Evolutionary conservation across 2,888 invertebrate species (phyloP).

Genomic region (Toxonevra muliebris): DNA sequence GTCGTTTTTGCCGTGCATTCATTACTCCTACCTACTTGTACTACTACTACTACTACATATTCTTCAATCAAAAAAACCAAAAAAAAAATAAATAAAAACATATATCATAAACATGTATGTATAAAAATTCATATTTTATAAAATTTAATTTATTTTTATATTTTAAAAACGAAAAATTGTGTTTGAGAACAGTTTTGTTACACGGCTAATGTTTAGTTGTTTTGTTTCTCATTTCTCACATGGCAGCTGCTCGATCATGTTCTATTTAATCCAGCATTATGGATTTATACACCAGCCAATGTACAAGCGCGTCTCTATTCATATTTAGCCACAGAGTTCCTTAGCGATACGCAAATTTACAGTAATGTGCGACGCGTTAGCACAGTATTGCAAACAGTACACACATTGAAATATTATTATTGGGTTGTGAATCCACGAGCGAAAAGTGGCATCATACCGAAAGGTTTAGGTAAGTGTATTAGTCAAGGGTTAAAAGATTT

Average conservation of each 20-base stretch:
- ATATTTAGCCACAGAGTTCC: slow-evolving; percentile 98
- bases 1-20: slow-evolving; percentile 37
- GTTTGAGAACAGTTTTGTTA: slow-evolving; percentile 67
- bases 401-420: slow-evolving; percentile 98
- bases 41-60: slow-evolving; percentile 13
- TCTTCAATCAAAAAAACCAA: slow-evolving; percentile 23
- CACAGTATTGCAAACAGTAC: slow-evolving; percentile 97
- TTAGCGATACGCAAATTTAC: slow-evolving; percentile 97
- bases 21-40: slow-evolving; percentile 7
- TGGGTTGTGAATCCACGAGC: slow-evolving; percentile 97
- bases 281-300: slow-evolving; percentile 97
- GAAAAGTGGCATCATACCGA: slow-evolving; percentile 94
- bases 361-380: slow-evolving; percentile 96
- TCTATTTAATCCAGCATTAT: slow-evolving; percentile 98
- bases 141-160: background rate
- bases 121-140: slow-evolving; percentile 38
- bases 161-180: slow-evolving; percentile 44
- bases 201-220: slow-evolving; percentile 70
- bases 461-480: slow-evolving; percentile 83
- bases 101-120: slow-evolving; percentile 52
- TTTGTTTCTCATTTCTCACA: slow-evolving; percentile 89
- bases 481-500: background rate
- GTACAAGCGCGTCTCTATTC: slow-evolving; percentile 96
- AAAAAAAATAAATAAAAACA: slow-evolving; percentile 9
- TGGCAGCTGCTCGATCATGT: slow-evolving; percentile 99